Evolutionary conservation across 2,113 vertebrate species (phyloP), one percentile per base, ranked within the genome.

Genomic region (Gallinago paraguaiae): DNA sequence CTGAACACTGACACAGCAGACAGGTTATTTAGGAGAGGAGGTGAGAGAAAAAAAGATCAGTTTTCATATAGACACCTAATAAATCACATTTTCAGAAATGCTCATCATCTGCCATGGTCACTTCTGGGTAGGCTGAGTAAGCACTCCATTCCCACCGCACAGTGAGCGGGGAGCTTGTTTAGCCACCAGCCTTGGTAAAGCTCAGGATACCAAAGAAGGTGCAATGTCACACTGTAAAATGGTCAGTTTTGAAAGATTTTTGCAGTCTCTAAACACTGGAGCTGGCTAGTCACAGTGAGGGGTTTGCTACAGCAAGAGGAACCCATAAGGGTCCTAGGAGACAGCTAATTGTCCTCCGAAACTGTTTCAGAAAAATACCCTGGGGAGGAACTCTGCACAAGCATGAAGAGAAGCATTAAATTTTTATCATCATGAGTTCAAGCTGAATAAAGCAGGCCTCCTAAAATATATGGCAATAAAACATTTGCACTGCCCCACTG

Each of bases 351-450:
- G 69, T 72, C 41, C 53, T 87, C 75, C 77, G 65, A 82, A 92
- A 65, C 27, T 13, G 12, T 31, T 95, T 57, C 82, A 91, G 70
- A 91, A 93, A 93, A 95, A 94, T 27, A 85, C 63, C 53, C 76
- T 30, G 43, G 28, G 39, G 85, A 88, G 27, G 25, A 83, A 41
- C 28, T 50, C 48, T 71, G 71, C 61, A 75, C 28, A 25, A 90
- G 48, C 78, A 92, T 63, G 64, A 87, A 82, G 27, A 76, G 53
- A 69, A 91, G 37, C 70, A 90, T 87, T 82, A 79, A 61, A 82
- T 82, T 94, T 93, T 94, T 77, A 92, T 70, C 60, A 94, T 35
- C 51, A 18, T 39, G 64, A 93, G 68, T 83, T 90, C 85, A 93
- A n/a, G 59, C 63, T 80, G 75, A 95, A 91, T 88, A 93, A 90